A percentile compares a stretch with the other conserved stretches of the same genome.
phyloP scores from a whole-genome alignment of 2,888 invertebrate species.

The Spatulosminthurus flaviceps region DNA sequence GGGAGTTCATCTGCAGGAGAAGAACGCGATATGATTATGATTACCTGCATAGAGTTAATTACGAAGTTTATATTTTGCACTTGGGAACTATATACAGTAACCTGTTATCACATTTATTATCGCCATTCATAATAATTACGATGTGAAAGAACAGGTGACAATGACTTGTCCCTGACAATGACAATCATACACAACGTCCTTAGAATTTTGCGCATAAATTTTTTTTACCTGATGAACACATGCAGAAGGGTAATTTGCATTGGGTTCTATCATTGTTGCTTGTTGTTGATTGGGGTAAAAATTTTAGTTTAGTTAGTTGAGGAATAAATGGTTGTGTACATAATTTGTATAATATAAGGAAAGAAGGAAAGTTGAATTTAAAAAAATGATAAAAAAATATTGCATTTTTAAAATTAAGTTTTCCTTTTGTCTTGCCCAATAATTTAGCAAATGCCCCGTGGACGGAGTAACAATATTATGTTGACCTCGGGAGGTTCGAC shows the following conservation, averaged over 20 bases:
- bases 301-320: too few relatives aligned
- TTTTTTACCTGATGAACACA: too few relatives aligned
- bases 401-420: not conserved
- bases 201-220: not conserved
- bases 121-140: slow-evolving; percentile 9
- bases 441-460: slow-evolving; percentile 26
- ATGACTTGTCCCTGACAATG: slow-evolving; percentile 18
- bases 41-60: not conserved
- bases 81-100: slow-evolving; percentile 10
- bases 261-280: too few relatives aligned
- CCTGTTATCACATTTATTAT: slow-evolving; percentile 9
- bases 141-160: slow-evolving; percentile 14
- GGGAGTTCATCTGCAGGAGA: not conserved
- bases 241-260: too few relatives aligned
- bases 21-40: not conserved
- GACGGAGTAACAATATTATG: slow-evolving; percentile 32
- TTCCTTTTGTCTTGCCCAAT: not conserved
- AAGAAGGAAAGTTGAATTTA: not conserved
- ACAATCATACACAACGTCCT: not conserved
- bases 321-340: not conserved
- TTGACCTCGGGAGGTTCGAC: slow-evolving; percentile 44
- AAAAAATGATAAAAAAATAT: slow-evolving; percentile 10
- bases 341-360: not conserved
- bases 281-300: too few relatives aligned
- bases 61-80: not conserved